Conservation (phyloP, 2,888 invertebrate species). For the Mythimna albipuncta region DNA sequence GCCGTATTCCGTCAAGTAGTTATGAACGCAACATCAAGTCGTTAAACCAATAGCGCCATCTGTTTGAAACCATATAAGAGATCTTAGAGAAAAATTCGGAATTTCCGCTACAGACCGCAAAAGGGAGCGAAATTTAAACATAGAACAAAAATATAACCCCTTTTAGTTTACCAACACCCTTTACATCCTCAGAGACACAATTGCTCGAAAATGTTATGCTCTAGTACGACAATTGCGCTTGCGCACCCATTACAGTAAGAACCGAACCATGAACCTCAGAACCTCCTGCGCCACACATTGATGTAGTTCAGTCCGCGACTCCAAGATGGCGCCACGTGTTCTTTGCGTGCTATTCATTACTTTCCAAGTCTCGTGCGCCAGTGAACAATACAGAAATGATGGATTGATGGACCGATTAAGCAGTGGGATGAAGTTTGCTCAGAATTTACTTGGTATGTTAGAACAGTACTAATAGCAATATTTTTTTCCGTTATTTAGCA, state of each 20-base stretch:
- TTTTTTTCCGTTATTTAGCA: slow-evolving; percentile 18
- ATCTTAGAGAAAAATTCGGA: background rate
- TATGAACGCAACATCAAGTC: background rate
- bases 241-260: slow-evolving; percentile 77
- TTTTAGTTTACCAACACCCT: slow-evolving; percentile 69
- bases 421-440: slow-evolving; percentile 85
- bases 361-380: slow-evolving; percentile 68
- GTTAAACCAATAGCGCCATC: slow-evolving; percentile 70
- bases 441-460: slow-evolving; percentile 84
- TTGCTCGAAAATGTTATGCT: slow-evolving; percentile 78
- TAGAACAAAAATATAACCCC: background rate
- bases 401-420: slow-evolving; percentile 82
- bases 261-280: slow-evolving; percentile 76
- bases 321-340: slow-evolving; percentile 84
- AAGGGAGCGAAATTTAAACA: background rate
- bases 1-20: background rate
- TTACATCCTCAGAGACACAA: slow-evolving; percentile 68
- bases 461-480: slow-evolving; percentile 16
- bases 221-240: slow-evolving; percentile 78
- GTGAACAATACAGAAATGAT: slow-evolving; percentile 75
- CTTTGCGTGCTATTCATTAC: slow-evolving; percentile 70
- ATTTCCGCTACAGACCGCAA: background rate
- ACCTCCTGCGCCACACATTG: slow-evolving; percentile 60
- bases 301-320: slow-evolving; percentile 72
- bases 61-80: slow-evolving; percentile 32